Conservation (phyloP, 2,797 vertebrate species). For the Galago senegalensis region DNA sequence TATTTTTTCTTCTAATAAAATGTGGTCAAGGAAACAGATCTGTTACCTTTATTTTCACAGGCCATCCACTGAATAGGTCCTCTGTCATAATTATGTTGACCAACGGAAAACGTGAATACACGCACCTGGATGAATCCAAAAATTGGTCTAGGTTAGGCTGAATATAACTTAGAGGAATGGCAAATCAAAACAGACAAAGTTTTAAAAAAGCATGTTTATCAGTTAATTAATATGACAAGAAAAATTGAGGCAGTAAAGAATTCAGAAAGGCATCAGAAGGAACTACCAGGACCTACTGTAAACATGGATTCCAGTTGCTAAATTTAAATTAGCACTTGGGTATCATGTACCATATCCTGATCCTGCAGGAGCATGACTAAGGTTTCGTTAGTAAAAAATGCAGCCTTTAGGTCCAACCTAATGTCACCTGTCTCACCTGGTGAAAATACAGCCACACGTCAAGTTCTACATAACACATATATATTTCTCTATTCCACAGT, state of each 20-base stretch:
- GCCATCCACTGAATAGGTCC: slow-evolving; percentile 99
- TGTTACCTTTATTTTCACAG: slow-evolving; percentile 97
- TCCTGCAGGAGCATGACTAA: too few relatives aligned
- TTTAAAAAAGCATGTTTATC: slow-evolving; percentile 11
- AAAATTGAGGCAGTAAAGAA: neutral
- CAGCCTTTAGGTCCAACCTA: neutral
- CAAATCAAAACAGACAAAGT: neutral
- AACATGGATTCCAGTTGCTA: neutral
- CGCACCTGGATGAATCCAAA: slow-evolving; percentile 92
- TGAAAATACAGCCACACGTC: neutral
- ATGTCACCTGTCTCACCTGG: neutral
- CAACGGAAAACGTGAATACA: slow-evolving; percentile 99
- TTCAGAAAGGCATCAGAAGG: neutral
- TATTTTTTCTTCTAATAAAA: slow-evolving; percentile 33
- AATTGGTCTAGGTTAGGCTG: neutral
- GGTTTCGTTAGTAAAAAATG: neutral
- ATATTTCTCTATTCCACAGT: neutral
- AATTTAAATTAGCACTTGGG: neutral
- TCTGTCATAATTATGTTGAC: slow-evolving; percentile 99
- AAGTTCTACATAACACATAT: neutral
- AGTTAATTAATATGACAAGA: neutral
- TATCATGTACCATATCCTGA: rapidly evolving
- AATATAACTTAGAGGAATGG: neutral
- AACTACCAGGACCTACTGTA: neutral
- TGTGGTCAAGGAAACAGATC: neutral